A percentile compares a stretch with the other conserved stretches of the same genome.
phyloP scores from a whole-genome alignment of 2,113 vertebrate genomes.

The Peromyscus maniculatus region DNA sequence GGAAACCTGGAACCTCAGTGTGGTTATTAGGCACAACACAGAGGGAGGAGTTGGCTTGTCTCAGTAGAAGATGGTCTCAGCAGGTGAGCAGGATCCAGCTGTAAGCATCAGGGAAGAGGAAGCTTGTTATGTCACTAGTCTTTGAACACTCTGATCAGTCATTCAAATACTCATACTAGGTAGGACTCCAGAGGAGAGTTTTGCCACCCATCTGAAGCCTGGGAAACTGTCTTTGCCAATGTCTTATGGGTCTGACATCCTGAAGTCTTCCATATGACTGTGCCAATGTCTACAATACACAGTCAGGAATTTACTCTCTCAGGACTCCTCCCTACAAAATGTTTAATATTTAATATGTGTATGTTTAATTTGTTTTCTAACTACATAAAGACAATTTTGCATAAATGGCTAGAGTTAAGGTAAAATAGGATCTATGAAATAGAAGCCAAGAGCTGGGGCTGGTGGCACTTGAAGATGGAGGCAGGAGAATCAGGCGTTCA shows the following conservation, averaged over 20 bases:
- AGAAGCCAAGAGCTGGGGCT: neutral
- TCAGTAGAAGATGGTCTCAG: neutral
- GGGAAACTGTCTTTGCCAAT: neutral
- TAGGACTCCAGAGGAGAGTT: neutral
- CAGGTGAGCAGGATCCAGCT: neutral
- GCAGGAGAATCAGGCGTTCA: neutral
- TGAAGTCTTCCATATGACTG: neutral
- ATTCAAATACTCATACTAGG: neutral
- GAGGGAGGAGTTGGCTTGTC: neutral
- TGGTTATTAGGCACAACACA: neutral
- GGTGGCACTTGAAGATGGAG: neutral
- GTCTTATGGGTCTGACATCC: neutral
- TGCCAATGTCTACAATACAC: neutral
- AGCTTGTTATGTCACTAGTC: neutral
- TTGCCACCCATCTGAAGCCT: neutral
- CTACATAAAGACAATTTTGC: neutral
- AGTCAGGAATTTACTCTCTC: neutral
- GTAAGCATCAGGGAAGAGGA: neutral
- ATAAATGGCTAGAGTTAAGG: neutral
- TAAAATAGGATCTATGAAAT: constrained; percentile 26
- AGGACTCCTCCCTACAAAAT: neutral
- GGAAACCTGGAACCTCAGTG: neutral
- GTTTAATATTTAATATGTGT: neutral
- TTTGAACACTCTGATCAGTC: neutral
- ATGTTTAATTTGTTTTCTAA: neutral